These are phyloP conservation scores for Sinella curviseta DNA, from an alignment of 1,140 invertebrate genomes.

Conservation along the genomic window DNA sequence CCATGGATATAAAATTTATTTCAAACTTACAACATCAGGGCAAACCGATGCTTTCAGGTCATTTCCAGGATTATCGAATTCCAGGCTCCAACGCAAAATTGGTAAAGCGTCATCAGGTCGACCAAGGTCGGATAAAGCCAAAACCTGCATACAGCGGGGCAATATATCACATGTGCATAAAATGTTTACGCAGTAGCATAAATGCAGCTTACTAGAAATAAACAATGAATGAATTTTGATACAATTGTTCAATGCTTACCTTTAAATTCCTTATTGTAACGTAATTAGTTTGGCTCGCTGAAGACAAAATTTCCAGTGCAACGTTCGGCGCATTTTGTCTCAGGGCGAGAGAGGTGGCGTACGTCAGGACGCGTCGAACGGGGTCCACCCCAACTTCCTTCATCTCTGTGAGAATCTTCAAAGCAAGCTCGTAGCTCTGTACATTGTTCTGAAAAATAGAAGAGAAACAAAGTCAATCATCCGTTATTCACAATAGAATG, in stretches of 20 bases:
- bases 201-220: constrained; percentile 19
- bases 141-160: constrained; percentile 57
- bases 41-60: constrained; percentile 58
- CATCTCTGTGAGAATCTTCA: constrained; percentile 64
- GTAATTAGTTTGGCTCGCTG: constrained; percentile 60
- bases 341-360: constrained; percentile 65
- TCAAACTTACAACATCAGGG: constrained; percentile 56
- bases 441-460: constrained; percentile 66
- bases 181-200: constrained; percentile 26
- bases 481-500: neutral
- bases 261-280: constrained; percentile 70
- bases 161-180: too few relatives aligned
- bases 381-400: constrained; percentile 59
- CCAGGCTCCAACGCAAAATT: constrained; percentile 62
- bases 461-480: constrained; percentile 52
- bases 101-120: constrained; percentile 66
- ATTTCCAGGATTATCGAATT: constrained; percentile 58
- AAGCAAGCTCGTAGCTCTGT: constrained; percentile 67
- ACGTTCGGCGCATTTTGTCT: constrained; percentile 67
- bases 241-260: constrained; percentile 57
- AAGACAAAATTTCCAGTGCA: constrained; percentile 66
- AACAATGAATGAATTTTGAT: neutral
- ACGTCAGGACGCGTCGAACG: constrained; percentile 63
- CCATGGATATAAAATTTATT: neutral
- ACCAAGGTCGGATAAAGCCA: constrained; percentile 63